A percentile compares a stretch with the other conserved stretches of the same genome.
phyloP scores from a whole-genome alignment of 2,888 invertebrate genomes.

The Lepetodrilus schrolli region DNA sequence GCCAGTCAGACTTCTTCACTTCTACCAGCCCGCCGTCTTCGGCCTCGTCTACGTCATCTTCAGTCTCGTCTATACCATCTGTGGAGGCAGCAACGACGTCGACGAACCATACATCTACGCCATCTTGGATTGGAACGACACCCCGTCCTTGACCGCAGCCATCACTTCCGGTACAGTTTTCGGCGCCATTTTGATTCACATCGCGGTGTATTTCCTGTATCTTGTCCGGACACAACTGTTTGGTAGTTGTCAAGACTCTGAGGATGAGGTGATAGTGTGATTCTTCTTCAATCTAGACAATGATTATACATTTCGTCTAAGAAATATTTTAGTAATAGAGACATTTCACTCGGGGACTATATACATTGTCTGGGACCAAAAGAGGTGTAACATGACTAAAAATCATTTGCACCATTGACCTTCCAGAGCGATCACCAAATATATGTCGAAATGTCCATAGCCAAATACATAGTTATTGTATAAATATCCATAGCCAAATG shows the following conservation, averaged over 20 bases:
- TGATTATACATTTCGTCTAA: no score
- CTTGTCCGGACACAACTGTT: background rate
- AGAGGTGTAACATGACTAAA: no score
- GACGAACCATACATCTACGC: slow-evolving; percentile 45
- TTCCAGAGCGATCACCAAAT: no score
- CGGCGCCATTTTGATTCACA: slow-evolving; percentile 4
- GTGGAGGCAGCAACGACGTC: slow-evolving; percentile 45
- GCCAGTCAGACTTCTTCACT: slow-evolving; percentile 54
- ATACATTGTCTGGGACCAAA: no score
- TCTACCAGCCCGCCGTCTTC: slow-evolving; percentile 53
- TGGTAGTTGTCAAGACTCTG: background rate
- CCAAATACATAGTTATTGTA: no score
- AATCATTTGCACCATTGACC: no score
- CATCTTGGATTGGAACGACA: slow-evolving; percentile 43
- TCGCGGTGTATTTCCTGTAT: background rate
- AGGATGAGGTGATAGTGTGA: background rate
- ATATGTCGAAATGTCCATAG: no score
- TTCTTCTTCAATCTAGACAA: no score
- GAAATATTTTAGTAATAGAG: no score
- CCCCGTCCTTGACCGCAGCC: background rate
- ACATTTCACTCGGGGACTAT: no score
- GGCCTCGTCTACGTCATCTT: slow-evolving; percentile 45
- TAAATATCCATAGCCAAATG: no score
- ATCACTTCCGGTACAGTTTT: background rate
- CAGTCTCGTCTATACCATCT: slow-evolving; percentile 43